Evolutionary conservation across 2,113 vertebrate genomes (phyloP), one percentile per base, ranked within the genome.

Genomic region (Mola mola): DNA sequence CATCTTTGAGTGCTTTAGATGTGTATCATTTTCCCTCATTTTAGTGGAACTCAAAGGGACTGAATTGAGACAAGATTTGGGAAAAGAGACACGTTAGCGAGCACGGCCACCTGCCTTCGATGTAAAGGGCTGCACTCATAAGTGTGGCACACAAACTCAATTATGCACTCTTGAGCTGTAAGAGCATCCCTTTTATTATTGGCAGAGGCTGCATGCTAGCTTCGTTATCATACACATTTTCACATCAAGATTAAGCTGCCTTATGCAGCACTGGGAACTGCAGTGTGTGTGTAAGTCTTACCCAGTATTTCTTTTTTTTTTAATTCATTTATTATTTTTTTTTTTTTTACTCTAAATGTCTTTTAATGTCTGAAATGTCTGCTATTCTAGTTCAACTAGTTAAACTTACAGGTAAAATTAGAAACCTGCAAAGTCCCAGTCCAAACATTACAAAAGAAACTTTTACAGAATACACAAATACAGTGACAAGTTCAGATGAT

Each of bases 101-200:
- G 69, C 48, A 70, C 51, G 42, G 72, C 72, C 77, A 87, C 79
- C 84, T 84, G 78, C 81, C 81, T 85, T 64, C 40, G n/a, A 82
- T 86, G 86, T 81, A 80, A 87, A 89, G 78, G 82, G 74, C 70
- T 84, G 75, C 79, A 72, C 81, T 87, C 82, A 78, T 88, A 82
- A 86, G 81, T 60, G 78, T 60, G 57, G 21, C 65, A 52, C 78
- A 82, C 79, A 73, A 79, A 79, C 85, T 90, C 73, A 83, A 87
- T 88, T 81, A 89, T 80, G 80, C 74, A 70, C 76, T 87, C 78
- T 78, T 72, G 66, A 76, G 72, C 75, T 62, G 55, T 68, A 55
- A 80, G 69, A 83, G 62, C 74, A 70, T 80, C 75, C 49, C 60
- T 82, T 85, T 87, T 78, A 87, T 85, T 82, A 79, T 52, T 75